Conservation (phyloP, 1,140 invertebrate genomes). For the Chionoecetes opilio region DNA sequence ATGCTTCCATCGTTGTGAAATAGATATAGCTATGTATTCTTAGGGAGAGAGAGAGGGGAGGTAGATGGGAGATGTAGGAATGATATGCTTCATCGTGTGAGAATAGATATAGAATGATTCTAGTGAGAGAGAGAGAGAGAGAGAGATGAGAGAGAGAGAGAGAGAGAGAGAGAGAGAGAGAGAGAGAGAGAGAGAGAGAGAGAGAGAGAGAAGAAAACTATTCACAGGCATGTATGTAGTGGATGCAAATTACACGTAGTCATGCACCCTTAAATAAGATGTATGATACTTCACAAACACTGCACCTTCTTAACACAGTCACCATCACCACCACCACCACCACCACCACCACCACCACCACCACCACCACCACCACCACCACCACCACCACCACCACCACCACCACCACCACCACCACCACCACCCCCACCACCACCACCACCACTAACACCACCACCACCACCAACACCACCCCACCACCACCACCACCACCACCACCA, state of each 20-base stretch:
- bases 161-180: background rate
- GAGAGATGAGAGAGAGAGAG: background rate
- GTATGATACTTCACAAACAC: conserved; percentile 1
- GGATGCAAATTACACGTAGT: background rate
- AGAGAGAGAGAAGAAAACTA: background rate
- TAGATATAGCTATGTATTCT: too few relatives aligned
- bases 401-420: background rate
- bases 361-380: background rate
- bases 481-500: too few relatives aligned
- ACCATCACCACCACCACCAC: conserved; percentile 3
- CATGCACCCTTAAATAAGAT: background rate
- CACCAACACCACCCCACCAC: too few relatives aligned
- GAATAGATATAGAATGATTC: too few relatives aligned
- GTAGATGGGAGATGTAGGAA: too few relatives aligned
- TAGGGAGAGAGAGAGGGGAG: too few relatives aligned
- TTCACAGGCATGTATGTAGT: background rate
- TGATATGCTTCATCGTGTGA: too few relatives aligned
- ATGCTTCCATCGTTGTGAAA: too few relatives aligned
- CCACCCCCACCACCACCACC: background rate
- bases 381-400: background rate
- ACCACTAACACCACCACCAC: background rate
- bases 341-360: background rate
- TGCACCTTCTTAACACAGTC: background rate
- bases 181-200: background rate
- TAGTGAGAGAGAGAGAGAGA: background rate